Evolutionary conservation across 2,888 invertebrate genomes (phyloP), one percentile per base, ranked within the genome.

Genomic region (Oligia fasciuncula): DNA sequence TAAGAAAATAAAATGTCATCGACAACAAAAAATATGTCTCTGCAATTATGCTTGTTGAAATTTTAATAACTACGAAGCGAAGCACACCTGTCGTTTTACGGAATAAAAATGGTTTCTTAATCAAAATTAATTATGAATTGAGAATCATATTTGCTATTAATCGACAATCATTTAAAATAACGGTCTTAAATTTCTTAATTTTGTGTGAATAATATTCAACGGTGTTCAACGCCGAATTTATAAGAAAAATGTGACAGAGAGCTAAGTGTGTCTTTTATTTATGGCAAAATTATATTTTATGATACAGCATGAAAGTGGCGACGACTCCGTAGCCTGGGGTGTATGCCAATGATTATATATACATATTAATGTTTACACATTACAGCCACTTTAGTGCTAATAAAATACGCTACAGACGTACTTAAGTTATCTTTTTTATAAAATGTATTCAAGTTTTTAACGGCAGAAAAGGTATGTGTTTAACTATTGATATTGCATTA

Each of bases 91-190:
- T 75, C 79, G 49, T 29, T 82, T 67, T 51, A 71, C 54, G 40
- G n/a, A 82, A 63, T 82, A 72, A 70, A 79, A 76, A 76, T 79
- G 68, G 87, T 84, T 88, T 89, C 79, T 77, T 83, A 69, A 76
- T 76, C 73, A 73, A 29, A 83, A 66, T 80, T 71, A 79, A 85
- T 70, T 80, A 73, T 77, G 19, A 65, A 77, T 66, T 35, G 62
- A 49, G 62, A 70, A 63, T 72, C 72, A 40, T 29, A 73, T 70
- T 63, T 68, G 65, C 63, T 72, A 79, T 74, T 73, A 60, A 83
- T 75, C 54, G 79, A 70, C 65, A 46, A 62, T 69, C 63, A 78
- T 70, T 78, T 60, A 78, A 74, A 72, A 73, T 76, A 70, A 69
- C 54, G 74, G 65, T 13, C 40, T 74, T 74, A 78, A 78, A 83